Percentiles rank a stretch among this genome's conserved stretches.
Evolutionary conservation across 1,140 invertebrate genomes (phyloP).

Genomic region (Drosophila dunni): DNA sequence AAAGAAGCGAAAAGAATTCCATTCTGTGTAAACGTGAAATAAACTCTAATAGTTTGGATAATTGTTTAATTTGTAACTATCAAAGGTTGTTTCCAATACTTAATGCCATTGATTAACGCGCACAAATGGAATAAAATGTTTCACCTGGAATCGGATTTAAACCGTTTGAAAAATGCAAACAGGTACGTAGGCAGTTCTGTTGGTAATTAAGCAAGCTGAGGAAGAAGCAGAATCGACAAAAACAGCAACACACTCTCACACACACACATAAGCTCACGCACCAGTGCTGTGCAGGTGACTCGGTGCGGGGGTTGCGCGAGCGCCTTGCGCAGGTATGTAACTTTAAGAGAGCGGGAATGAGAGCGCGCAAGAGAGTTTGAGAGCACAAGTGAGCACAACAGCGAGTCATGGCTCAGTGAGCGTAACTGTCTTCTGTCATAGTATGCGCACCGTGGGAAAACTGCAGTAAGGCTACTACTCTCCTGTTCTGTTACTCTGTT

Average conservation of each 20-base stretch:
- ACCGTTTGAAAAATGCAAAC: conserved; percentile 51
- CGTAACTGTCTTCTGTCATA: conserved; percentile 63
- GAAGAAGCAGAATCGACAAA: conserved; percentile 42
- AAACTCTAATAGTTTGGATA: conserved; percentile 31
- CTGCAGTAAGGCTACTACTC: conserved; percentile 27
- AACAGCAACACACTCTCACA: conserved; percentile 41
- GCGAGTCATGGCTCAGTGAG: conserved; percentile 69
- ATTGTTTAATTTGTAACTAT: conserved; percentile 22
- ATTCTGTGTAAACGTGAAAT: conserved; percentile 24
- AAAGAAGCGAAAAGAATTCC: conserved; percentile 5
- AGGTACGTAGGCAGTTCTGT: conserved; percentile 77
- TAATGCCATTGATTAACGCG: conserved; percentile 1
- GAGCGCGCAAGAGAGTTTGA: conserved; percentile 6
- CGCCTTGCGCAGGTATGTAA: conserved; percentile 64
- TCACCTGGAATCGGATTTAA: conserved; percentile 28
- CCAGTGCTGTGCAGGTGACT: conserved; percentile 48
- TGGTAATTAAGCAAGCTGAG: conserved; percentile 69
- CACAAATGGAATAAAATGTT: conserved; percentile 25
- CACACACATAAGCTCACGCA: conserved; percentile 19
- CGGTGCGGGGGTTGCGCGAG: conserved; percentile 56
- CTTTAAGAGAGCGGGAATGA: conserved; percentile 37
- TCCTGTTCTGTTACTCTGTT: too few relatives aligned
- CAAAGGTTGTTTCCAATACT: background rate
- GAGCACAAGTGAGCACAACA: conserved; percentile 22
- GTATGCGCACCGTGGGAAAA: conserved; percentile 73